Conservation (phyloP, 92 coral and sea anemone genomes). For the Ricordea florida region DNA sequence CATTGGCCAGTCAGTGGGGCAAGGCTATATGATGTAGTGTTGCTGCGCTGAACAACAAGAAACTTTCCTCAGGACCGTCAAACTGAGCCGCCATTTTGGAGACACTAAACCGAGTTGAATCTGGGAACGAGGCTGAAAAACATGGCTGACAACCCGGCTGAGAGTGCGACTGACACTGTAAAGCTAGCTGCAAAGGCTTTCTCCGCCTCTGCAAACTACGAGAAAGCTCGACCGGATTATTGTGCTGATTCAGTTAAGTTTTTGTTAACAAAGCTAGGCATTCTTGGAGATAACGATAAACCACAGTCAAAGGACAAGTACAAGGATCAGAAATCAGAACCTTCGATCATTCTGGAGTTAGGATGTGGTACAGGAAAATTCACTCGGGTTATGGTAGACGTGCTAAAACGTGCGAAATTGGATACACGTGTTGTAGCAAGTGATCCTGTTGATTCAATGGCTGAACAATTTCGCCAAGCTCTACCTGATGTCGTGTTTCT, state of each 20-base stretch:
- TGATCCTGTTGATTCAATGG: slow-evolving; percentile 64
- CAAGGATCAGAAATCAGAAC: not conserved
- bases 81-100: too few species aligned
- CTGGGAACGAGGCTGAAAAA: too few species aligned
- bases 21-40: too few species aligned
- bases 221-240: slow-evolving; percentile 57
- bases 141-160: too few species aligned
- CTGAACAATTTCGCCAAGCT: slow-evolving; percentile 48
- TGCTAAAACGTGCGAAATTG: slow-evolving; percentile 20
- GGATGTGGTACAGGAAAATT: slow-evolving; percentile 82
- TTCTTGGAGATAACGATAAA: slow-evolving; percentile 25
- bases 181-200: slow-evolving; percentile 51
- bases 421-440: slow-evolving; percentile 49
- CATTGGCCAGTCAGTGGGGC: too few species aligned
- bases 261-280: slow-evolving; percentile 46
- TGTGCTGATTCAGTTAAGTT: slow-evolving; percentile 54
- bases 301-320: not conserved
- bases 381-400: slow-evolving; percentile 65
- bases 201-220: slow-evolving; percentile 50
- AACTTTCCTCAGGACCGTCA: too few species aligned
- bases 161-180: too few species aligned
- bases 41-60: too few species aligned
- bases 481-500: slow-evolving; percentile 57
- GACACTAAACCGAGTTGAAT: too few species aligned
- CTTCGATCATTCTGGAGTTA: slow-evolving; percentile 53